Base-by-base conservation (phyloP, 30 jellyfish, hydroid and myxozoan genomes). In the Pseudorhiza aurosa region DNA sequence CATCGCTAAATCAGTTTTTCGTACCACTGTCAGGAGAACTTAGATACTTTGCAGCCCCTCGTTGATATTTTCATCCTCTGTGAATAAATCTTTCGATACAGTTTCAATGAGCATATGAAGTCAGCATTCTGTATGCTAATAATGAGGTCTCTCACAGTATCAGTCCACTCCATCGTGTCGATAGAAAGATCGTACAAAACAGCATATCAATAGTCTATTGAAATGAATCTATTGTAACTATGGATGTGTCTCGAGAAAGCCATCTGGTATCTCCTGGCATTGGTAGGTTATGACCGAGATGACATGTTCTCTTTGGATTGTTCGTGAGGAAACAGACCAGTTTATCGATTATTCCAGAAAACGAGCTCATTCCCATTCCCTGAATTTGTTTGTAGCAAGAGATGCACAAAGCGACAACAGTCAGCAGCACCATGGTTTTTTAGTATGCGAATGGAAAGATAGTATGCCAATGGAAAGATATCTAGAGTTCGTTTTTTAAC, bases 261-360 rank as follows among this genome's bases (percentile, higher is more conserved):
- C 89, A 77, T 27, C 89, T 35, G 8, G 89, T 77, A 53, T 77
- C 89, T 21, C 72, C 82, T 12, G 89, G 89, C 35, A 59, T 77
- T 43, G 82, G 89, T 4, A 77, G 72, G 29, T 77, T 59, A 44
- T 7, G 45, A 8, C 89, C 89, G 32, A 77, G 72, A 51, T 27
- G 67, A 3, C 51, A 17, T 29, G 72, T 77, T 25, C 89, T 33
- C 47, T 77, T 77, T 22, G 82, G 82, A 45, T 82, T 77, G 73
- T 60, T 59, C 29, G 82, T 40, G 82, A 77, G 62, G 59, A 77
- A 77, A 42, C 62, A 19, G n/a, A 77, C 47, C 1, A 43, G 63
- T 33, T 62, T 78, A 33, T 78, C 90, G 17, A 35, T 29, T 27
- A 32, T 44, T 9, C 70, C 82, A 78, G 63, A 78, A 24, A 78